phyloP scores from a whole-genome alignment of 2,113 vertebrate genomes.

The Notiomystis cincta region DNA sequence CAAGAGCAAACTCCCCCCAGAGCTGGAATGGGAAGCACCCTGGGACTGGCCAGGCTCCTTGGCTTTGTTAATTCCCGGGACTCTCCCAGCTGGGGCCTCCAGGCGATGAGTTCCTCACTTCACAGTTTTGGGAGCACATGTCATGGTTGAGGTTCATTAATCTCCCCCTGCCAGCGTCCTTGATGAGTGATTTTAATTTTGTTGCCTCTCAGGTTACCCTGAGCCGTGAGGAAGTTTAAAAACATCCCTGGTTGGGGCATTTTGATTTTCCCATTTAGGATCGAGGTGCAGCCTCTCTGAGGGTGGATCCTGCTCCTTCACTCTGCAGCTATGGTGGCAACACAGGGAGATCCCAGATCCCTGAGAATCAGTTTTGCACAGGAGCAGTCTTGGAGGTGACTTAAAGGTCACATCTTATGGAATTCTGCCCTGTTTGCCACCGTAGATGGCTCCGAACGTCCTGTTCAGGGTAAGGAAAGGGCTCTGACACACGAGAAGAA shows the following conservation, averaged over 20 bases:
- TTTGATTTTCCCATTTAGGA: not conserved
- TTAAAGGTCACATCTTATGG: not conserved
- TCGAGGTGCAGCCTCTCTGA: rapidly evolving
- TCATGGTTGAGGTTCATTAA: not conserved
- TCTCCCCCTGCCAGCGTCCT: not conserved
- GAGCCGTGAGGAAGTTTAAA: not conserved
- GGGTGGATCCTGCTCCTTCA: not conserved
- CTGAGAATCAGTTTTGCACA: not conserved
- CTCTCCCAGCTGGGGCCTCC: not conserved
- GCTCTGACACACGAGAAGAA: not conserved
- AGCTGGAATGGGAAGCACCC: not conserved
- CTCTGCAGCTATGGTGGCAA: not conserved
- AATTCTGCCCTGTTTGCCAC: not conserved
- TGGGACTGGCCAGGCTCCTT: not conserved
- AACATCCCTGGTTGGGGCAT: not conserved
- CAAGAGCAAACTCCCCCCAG: not conserved
- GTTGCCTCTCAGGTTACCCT: not conserved
- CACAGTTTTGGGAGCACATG: constrained; percentile 9
- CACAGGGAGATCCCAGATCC: not conserved
- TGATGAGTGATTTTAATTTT: constrained; percentile 16
- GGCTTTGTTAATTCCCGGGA: not conserved
- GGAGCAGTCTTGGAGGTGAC: not conserved
- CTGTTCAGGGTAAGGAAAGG: not conserved
- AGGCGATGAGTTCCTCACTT: constrained; percentile 2
- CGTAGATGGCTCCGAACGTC: rapidly evolving